Conservation (phyloP, 30 jellyfish, hydroid and myxozoan genomes). For the Aurelia sp. region DNA sequence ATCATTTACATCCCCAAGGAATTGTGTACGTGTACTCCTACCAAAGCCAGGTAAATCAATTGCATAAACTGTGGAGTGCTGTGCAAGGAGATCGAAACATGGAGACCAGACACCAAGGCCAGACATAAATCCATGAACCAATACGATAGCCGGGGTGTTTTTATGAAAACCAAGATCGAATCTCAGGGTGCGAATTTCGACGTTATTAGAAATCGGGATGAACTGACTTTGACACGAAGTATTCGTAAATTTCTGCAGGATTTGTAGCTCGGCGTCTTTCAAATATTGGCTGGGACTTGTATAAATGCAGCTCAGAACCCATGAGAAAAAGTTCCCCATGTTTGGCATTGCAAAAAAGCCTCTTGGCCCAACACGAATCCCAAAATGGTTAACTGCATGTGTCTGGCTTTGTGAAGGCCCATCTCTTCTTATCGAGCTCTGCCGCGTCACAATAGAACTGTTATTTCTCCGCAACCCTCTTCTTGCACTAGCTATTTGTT, state of each 20-base stretch:
- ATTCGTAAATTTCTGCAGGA: constrained; percentile 66
- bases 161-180: constrained; percentile 72
- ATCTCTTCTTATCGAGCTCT: too few species aligned
- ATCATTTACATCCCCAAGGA: constrained; percentile 69
- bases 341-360: neutral
- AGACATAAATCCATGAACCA: constrained; percentile 95
- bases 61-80: constrained; percentile 82
- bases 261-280: constrained; percentile 70
- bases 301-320: constrained; percentile 35
- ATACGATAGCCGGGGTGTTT: constrained; percentile 69
- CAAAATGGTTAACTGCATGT: neutral
- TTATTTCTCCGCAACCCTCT: too few species aligned
- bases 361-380: neutral
- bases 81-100: constrained; percentile 78
- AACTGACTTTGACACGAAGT: constrained; percentile 86
- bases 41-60: constrained; percentile 97
- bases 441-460: too few species aligned
- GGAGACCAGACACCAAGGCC: constrained; percentile 97
- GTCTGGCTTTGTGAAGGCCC: too few species aligned
- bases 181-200: constrained; percentile 82
- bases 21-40: constrained; percentile 89
- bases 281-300: constrained; percentile 38
- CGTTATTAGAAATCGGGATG: constrained; percentile 74
- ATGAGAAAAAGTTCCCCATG: constrained; percentile 47
- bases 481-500: too few species aligned